Base-by-base conservation (phyloP, 2,888 invertebrate genomes). In the Cosmia pyralina region DNA sequence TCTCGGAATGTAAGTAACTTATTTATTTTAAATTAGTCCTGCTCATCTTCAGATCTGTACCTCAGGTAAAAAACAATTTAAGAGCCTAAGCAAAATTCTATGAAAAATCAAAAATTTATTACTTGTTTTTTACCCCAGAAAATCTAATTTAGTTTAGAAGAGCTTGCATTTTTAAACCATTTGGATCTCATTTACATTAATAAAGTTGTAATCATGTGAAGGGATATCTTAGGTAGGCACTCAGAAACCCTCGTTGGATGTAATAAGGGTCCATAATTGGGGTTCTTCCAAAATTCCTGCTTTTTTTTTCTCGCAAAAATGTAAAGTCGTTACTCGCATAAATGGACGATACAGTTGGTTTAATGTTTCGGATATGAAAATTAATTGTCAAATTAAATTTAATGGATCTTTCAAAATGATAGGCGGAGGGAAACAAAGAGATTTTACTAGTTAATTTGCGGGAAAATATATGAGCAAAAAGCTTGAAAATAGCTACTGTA, bases 231-330 rank as follows among this genome's bases (percentile, higher is more conserved):
- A 62, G 76, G 77, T 72, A 62, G 76, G 77, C 75, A 73, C 76
- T 85, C 69, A 74, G 72, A 82, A 80, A 76, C 81, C 69, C 83
- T 88, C 91, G 85, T 92, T 90, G 87, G 79, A 83, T 74, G 81
- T 90, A 91, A 92, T 89, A 89, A 84, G 69, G 78, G 83, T 79
- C 74, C 83, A 82, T 89, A 89, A 91, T 92, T 89, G 88, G 68
- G 74, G 87, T 67, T 55, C 77, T 76, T 48, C 34, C 48, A 52
- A 69, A 60, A 55, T 58, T 73, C 55, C 44, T 60, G 69, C 38
- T 74, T 84, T 83, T 52, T 83, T 52, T 83, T 78, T 63, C 79
- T 28, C 58, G 55, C 19, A 67, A 75, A 73, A 82, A 84, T 69
- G 59, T 77, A 70, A 73, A 68, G 70, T 69, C 79, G 59, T 82